phyloP scores from a whole-genome alignment of 2,888 invertebrate genomes.

The Griposia aprilina region DNA sequence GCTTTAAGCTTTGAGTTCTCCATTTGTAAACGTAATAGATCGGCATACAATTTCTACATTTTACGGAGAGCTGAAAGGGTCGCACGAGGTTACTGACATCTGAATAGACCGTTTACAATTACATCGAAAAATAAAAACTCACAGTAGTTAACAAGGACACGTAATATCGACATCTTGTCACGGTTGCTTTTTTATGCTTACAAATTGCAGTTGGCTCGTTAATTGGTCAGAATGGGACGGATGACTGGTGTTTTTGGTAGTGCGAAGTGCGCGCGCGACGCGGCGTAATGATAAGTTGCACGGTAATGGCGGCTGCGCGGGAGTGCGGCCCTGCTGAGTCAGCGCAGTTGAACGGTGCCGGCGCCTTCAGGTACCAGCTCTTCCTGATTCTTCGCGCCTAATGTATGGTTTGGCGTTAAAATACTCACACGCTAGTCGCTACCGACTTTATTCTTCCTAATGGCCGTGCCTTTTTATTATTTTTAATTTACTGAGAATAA shows the following conservation, averaged over 20 bases:
- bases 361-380: conserved; percentile 79
- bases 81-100: conserved; percentile 62
- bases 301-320: conserved; percentile 80
- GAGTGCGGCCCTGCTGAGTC: conserved; percentile 86
- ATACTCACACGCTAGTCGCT: conserved; percentile 58
- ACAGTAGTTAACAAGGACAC: conserved; percentile 82
- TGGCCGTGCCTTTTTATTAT: conserved; percentile 49
- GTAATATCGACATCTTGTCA: conserved; percentile 83
- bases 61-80: conserved; percentile 48
- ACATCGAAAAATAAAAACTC: conserved; percentile 66
- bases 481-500: conserved; percentile 25
- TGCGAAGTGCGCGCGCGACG: conserved; percentile 87
- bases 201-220: conserved; percentile 85
- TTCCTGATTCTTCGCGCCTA: conserved; percentile 69
- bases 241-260: conserved; percentile 86
- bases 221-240: conserved; percentile 85
- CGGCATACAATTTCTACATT: conserved; percentile 27
- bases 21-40: conserved; percentile 33
- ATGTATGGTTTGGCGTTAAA: conserved; percentile 63
- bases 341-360: conserved; percentile 84
- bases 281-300: conserved; percentile 84
- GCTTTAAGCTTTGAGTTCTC: background rate
- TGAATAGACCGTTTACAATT: conserved; percentile 53
- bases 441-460: conserved; percentile 53
- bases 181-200: conserved; percentile 79